Percentiles rank a stretch among this genome's conserved stretches.
phyloP scores from a whole-genome alignment of 2,113 vertebrate genomes.

The Empidonax traillii region DNA sequence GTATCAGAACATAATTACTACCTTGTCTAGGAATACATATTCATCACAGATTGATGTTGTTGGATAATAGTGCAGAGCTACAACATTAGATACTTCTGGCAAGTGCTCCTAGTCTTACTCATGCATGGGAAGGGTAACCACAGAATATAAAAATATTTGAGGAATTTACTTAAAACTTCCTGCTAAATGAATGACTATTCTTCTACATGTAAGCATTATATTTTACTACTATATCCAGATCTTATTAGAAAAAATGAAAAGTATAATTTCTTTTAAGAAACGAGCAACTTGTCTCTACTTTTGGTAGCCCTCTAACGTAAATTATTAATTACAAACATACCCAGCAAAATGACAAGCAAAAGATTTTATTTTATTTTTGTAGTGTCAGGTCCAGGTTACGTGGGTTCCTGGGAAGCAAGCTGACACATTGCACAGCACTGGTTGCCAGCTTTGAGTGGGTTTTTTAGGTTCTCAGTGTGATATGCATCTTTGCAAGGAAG shows the following conservation, averaged over 20 bases:
- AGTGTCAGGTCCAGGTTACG: not conserved
- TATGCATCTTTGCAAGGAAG: not conserved
- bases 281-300: not conserved
- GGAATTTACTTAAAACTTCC: not conserved
- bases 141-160: not conserved
- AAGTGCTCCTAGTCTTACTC: not conserved
- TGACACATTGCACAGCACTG: not conserved
- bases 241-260: not conserved
- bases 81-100: not conserved
- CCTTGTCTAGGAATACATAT: not conserved
- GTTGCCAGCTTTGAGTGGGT: not conserved
- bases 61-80: not conserved
- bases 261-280: not conserved
- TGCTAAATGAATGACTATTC: not conserved
- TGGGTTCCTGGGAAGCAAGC: not conserved
- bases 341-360: not conserved
- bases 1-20: conserved; percentile 25
- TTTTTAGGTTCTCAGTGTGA: not conserved
- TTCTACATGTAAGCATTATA: not conserved
- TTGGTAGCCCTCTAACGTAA: not conserved
- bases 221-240: not conserved
- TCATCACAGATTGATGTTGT: not conserved
- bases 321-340: not conserved
- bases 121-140: not conserved
- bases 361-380: not conserved